Evolutionary conservation across 2,888 invertebrate genomes (phyloP), one percentile per base, ranked within the genome.

Genomic region (Calameuta pallipes): DNA sequence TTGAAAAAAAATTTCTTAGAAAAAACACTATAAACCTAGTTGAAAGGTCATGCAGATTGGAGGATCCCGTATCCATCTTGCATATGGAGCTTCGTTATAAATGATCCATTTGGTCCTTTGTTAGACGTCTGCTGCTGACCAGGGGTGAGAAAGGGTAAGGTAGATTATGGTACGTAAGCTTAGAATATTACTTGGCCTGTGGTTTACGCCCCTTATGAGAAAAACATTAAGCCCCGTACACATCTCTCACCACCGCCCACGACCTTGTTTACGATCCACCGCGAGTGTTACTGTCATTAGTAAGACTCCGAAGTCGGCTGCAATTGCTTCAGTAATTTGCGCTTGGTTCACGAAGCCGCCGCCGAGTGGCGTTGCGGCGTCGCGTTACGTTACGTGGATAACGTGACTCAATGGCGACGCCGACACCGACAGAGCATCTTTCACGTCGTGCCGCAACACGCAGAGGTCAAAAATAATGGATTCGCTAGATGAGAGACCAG

Each of bases 201-300:
- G 88, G 88, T 88, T 87, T 87, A 83, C 87, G 85, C 85, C 85
- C 85, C 84, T 85, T 88, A 85, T 84, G 86, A 85, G 85, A 86
- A 71, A 71, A 71, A 71, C 31, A 71, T 71, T 71, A 71, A 71
- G 71, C 71, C 71, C 31, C 31, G 71, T 71, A 71, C 78, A 76
- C 56, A 56, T 56, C 56, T 56, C 56, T 56, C 56, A 56, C 56
- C 23, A 56, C 56, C 56, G 23, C 56, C 56, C 81, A 75, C 83
- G 85, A 86, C 83, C 88, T 88, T 85, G 88, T 88, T 88, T 86
- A 84, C 85, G 76, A 88, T 87, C 85, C 85, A 80, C 84, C 77
- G 77, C 74, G 77, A 83, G 81, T 81, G 79, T 85, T 80, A 83
- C 80, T 84, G 86, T 87, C 87, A 87, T 88, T 87, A 87, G 86